Conservation (phyloP, 2,113 vertebrate genomes). For the Solenodon paradoxus region DNA sequence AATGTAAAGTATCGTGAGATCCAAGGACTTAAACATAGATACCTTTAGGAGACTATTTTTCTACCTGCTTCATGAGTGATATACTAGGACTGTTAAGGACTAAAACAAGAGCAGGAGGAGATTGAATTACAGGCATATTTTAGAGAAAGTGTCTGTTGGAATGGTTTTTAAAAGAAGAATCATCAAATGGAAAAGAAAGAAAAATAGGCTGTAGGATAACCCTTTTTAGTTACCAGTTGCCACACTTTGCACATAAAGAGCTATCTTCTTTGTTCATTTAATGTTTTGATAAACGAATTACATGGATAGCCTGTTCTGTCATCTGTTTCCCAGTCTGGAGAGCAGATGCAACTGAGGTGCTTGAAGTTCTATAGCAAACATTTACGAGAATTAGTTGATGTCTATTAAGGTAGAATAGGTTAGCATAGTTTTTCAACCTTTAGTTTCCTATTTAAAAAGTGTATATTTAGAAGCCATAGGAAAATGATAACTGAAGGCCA, state of each 20-base stretch:
- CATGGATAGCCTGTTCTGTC: not conserved
- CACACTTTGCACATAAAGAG: not conserved
- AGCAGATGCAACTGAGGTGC: slow-evolving; percentile 26
- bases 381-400: not conserved
- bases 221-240: not conserved
- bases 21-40: not conserved
- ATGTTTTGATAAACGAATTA: slow-evolving; percentile 47
- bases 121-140: not conserved
- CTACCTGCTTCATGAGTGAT: not conserved
- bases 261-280: not conserved
- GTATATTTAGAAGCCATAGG: not conserved
- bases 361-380: slow-evolving; percentile 36
- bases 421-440: not conserved
- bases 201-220: not conserved
- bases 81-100: not conserved
- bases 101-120: not conserved
- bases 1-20: not conserved
- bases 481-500: not conserved
- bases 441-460: not conserved
- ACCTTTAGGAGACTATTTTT: not conserved
- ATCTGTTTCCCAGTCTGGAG: not conserved
- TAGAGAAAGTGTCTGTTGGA: not conserved
- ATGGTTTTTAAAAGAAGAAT: not conserved
- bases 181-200: not conserved
- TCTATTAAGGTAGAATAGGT: not conserved